Conservation (phyloP, 1,140 invertebrate species). For the Drosophila mayri region DNA sequence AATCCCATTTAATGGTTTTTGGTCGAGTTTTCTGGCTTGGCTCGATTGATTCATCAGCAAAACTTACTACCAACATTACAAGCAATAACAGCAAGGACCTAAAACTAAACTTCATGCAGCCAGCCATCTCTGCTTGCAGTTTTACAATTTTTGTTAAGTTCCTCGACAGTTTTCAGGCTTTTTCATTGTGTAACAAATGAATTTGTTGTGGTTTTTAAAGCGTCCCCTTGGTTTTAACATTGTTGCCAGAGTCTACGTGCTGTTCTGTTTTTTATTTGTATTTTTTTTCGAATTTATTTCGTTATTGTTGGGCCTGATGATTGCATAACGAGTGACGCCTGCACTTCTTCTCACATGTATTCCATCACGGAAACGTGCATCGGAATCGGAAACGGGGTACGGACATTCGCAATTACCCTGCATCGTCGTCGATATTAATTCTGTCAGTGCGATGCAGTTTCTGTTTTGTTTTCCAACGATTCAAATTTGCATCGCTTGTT, state of each 20-base stretch:
- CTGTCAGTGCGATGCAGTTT: constrained; percentile 30
- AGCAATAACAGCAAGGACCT: background rate
- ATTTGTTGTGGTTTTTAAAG: constrained; percentile 28
- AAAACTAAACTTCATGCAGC: background rate
- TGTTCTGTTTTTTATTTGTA: constrained; percentile 12
- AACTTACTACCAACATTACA: too few relatives aligned
- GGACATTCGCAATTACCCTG: constrained; percentile 48
- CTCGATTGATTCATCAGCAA: background rate
- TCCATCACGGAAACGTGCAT: constrained; percentile 50
- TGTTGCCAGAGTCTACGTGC: constrained; percentile 16
- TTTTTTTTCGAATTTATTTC: constrained; percentile 14
- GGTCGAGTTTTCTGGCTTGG: accelerated
- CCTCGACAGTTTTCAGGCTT: background rate
- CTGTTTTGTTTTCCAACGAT: constrained; percentile 10
- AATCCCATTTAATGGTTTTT: background rate
- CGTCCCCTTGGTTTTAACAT: constrained; percentile 9
- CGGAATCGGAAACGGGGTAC: constrained; percentile 47
- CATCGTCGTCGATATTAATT: constrained; percentile 10
- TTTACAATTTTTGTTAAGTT: too few relatives aligned
- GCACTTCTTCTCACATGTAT: constrained; percentile 16
- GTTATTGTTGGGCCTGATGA: constrained; percentile 14
- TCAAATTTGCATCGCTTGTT: constrained; percentile 10
- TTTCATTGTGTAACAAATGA: constrained; percentile 14
- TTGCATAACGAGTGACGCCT: constrained; percentile 25
- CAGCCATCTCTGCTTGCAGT: too few relatives aligned